phyloP scores from a whole-genome alignment of 2,113 vertebrate species.

The Pelmatolapia mariae region DNA sequence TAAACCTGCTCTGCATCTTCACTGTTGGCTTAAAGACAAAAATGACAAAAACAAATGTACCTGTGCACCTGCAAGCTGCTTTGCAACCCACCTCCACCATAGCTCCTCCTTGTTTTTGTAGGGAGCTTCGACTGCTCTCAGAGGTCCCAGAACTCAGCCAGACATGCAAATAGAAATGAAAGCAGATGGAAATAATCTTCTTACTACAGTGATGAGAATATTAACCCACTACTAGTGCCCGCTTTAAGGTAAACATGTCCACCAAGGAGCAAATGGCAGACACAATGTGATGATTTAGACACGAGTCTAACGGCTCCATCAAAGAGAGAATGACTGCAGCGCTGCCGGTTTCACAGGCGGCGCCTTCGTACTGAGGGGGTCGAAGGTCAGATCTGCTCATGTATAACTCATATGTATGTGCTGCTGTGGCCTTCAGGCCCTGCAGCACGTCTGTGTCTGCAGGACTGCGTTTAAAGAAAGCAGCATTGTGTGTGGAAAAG shows the following conservation, averaged over 20 bases:
- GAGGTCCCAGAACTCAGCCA: neutral
- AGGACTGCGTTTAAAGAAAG: neutral
- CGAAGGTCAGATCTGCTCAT: neutral
- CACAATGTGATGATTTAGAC: neutral
- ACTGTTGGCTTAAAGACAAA: neutral
- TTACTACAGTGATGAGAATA: neutral
- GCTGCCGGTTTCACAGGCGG: neutral
- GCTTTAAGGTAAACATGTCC: neutral
- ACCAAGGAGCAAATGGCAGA: fast-evolving
- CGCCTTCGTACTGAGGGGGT: neutral
- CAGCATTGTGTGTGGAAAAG: neutral
- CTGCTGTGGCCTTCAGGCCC: neutral
- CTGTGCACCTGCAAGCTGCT: neutral
- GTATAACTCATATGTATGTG: fast-evolving
- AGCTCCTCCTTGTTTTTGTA: fast-evolving
- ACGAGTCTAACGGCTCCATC: neutral
- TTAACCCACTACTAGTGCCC: neutral
- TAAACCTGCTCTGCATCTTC: neutral
- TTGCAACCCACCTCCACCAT: neutral
- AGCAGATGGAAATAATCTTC: neutral
- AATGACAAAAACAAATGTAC: neutral
- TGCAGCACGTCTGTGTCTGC: neutral
- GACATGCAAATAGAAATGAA: neutral
- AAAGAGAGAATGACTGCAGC: neutral
- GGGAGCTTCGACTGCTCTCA: neutral